A percentile compares a stretch with the other conserved stretches of the same genome.
Evolutionary conservation across 2,888 invertebrate genomes (phyloP).

Genomic region (Rugalucina vietnamica): DNA sequence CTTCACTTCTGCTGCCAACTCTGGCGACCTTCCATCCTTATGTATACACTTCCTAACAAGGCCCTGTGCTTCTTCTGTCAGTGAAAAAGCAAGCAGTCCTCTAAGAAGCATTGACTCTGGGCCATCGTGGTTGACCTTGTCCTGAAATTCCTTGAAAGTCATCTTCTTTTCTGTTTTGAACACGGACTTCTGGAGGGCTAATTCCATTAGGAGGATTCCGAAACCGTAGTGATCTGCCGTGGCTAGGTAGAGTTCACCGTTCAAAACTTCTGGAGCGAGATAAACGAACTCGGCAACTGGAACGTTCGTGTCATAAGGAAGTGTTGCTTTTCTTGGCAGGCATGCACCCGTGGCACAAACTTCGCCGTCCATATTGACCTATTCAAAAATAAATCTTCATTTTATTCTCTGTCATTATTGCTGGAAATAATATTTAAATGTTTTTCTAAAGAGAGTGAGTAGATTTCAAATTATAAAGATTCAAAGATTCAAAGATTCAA

Average conservation of each 20-base stretch:
- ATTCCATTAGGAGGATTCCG: conserved; percentile 60
- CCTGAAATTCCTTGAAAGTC: conserved; percentile 61
- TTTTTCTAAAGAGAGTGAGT: no score
- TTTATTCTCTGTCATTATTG: no score
- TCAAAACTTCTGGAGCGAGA: conserved; percentile 77
- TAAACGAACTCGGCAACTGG: conserved; percentile 70
- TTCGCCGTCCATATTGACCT: conserved; percentile 61
- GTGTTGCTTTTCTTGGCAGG: conserved; percentile 69
- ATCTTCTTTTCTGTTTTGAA: conserved; percentile 56
- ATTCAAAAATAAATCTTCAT: no score
- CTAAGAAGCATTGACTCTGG: conserved; percentile 61
- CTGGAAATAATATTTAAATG: no score
- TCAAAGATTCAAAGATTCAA: no score
- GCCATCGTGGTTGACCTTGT: conserved; percentile 38
- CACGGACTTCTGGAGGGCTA: conserved; percentile 33
- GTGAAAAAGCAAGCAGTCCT: neutral
- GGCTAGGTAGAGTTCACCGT: conserved; percentile 69
- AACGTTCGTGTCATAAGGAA: conserved; percentile 61
- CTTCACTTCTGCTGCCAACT: neutral
- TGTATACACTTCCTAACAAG: conserved; percentile 22
- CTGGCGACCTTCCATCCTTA: neutral
- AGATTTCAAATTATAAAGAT: no score
- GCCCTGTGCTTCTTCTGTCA: neutral
- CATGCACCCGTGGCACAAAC: conserved; percentile 75
- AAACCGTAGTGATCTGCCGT: conserved; percentile 75